Evolutionary conservation across 2,888 invertebrate species (phyloP).

Genomic region (Cerceris ruficornis): DNA sequence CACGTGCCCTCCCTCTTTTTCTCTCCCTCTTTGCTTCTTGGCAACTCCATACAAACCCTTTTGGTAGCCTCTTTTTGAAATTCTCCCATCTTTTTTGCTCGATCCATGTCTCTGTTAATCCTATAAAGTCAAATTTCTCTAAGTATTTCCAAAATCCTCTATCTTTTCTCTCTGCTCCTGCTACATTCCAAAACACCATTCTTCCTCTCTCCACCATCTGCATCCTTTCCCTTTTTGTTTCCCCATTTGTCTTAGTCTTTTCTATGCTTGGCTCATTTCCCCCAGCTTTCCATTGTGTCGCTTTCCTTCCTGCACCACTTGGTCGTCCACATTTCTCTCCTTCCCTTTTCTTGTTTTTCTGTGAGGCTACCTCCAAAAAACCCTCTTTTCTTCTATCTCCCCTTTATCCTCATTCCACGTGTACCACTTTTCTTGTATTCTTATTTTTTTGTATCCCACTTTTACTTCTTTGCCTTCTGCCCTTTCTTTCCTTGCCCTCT

Average conservation of each 20-base stretch:
- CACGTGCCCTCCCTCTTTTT: not conserved
- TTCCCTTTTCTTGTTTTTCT: not conserved
- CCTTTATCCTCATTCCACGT: slow-evolving; percentile 1
- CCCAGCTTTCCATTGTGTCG: not conserved
- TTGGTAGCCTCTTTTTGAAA: not conserved
- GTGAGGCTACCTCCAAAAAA: not conserved
- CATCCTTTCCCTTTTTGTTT: no score
- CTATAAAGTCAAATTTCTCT: not conserved
- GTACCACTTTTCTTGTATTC: not conserved
- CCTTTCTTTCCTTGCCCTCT: not conserved
- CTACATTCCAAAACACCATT: slow-evolving; percentile 19
- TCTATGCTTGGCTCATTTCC: no score
- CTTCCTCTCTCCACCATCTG: no score
- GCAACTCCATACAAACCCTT: not conserved
- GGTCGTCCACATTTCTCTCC: not conserved
- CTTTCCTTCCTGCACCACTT: not conserved
- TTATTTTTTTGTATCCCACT: slow-evolving; percentile 12
- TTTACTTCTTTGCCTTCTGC: slow-evolving; percentile 1
- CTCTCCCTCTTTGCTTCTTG: slow-evolving; percentile 5
- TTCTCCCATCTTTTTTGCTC: not conserved
- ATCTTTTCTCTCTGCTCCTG: slow-evolving; percentile 7
- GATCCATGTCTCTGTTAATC: slow-evolving; percentile 1
- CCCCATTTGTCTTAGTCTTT: no score
- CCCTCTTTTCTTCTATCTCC: not conserved
- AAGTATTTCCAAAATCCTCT: slow-evolving; percentile 5